Conservation (phyloP, 2,113 vertebrate species). For the Hiodon alosoides region DNA sequence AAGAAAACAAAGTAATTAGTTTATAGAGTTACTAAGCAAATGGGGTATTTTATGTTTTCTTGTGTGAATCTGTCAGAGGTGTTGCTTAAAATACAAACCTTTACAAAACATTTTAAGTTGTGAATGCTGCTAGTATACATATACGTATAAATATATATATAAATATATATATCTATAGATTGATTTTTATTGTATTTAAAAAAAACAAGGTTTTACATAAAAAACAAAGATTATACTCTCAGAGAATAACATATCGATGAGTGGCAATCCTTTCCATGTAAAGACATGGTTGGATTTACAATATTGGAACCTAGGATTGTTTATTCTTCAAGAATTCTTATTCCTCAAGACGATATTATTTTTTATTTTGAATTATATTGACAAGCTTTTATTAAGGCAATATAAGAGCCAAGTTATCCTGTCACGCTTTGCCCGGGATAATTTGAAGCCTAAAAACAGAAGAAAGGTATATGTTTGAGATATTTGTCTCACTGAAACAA, state of each 20-base stretch:
- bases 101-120: constrained; percentile 44
- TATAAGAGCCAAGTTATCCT: neutral
- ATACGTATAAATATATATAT: too few relatives aligned
- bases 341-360: neutral
- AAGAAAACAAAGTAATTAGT: constrained; percentile 49
- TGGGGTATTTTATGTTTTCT: constrained; percentile 58
- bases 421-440: neutral
- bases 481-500: neutral
- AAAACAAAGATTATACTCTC: constrained; percentile 33
- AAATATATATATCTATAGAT: constrained; percentile 31
- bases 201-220: constrained; percentile 52
- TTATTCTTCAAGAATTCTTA: neutral
- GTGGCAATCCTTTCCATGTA: constrained; percentile 36
- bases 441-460: neutral
- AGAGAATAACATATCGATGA: constrained; percentile 56
- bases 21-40: constrained; percentile 54
- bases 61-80: constrained; percentile 31
- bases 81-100: constrained; percentile 61
- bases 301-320: neutral
- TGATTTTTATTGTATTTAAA: constrained; percentile 57
- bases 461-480: neutral
- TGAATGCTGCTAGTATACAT: constrained; percentile 69
- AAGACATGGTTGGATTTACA: constrained; percentile 12
- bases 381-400: neutral
- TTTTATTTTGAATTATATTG: neutral